Evolutionary conservation across 2,113 vertebrate species (phyloP).

Genomic region (Anolis carolinensis): DNA sequence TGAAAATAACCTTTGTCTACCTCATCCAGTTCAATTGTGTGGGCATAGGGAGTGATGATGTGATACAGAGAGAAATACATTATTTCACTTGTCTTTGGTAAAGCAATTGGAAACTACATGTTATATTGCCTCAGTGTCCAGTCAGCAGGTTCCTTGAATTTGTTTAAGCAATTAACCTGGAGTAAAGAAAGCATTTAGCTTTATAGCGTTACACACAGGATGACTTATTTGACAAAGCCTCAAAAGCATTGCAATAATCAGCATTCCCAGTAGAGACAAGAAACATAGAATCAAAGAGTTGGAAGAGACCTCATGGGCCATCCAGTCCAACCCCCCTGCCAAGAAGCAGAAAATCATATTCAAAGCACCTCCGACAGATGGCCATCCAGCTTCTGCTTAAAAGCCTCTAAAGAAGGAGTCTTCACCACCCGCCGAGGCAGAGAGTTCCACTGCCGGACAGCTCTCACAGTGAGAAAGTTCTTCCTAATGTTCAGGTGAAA

Average conservation of each 20-base stretch:
- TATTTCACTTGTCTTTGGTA: neutral
- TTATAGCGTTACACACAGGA: neutral
- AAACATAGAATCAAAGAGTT: too few species aligned
- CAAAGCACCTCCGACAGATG: too few species aligned
- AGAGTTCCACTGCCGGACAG: too few species aligned
- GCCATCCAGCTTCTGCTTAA: too few species aligned
- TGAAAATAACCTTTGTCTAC: neutral
- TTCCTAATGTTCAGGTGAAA: too few species aligned
- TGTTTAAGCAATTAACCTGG: neutral
- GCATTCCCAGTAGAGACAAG: neutral
- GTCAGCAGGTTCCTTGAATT: slow-evolving; percentile 7
- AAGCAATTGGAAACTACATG: slow-evolving; percentile 6
- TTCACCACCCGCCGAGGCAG: too few species aligned
- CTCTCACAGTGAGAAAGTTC: too few species aligned
- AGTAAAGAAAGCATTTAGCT: neutral
- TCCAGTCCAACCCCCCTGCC: too few species aligned
- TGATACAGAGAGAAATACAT: neutral
- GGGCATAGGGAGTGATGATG: neutral
- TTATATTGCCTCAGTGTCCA: slow-evolving; percentile 6
- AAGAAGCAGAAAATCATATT: too few species aligned
- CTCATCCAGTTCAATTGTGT: neutral
- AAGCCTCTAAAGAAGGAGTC: too few species aligned
- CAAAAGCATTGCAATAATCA: neutral
- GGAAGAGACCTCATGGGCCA: too few species aligned
- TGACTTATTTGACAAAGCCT: neutral